Percentiles rank a stretch among this genome's conserved stretches.
Conservation (phyloP, 2,888 invertebrate genomes). For the Flexamia atlantica region DNA sequence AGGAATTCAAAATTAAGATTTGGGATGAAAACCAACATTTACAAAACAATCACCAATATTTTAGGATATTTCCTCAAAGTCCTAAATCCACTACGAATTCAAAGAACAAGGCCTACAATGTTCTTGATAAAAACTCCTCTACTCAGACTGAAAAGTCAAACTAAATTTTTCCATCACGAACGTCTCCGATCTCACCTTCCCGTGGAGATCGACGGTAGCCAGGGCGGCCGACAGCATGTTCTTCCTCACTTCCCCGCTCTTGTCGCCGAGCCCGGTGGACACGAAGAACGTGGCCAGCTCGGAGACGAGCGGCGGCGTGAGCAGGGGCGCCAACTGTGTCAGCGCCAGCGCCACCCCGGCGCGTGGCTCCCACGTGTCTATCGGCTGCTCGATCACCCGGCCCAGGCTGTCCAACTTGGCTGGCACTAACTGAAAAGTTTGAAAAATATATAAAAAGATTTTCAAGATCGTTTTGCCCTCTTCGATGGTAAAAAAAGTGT, state of each 20-base stretch:
- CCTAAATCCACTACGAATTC: no score
- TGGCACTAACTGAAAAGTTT: constrained; percentile 82
- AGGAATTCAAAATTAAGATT: no score
- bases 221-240: constrained; percentile 97
- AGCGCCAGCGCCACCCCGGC: constrained; percentile 93
- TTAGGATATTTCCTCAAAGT: no score
- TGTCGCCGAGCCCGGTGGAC: constrained; percentile 90
- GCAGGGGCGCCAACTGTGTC: constrained; percentile 86
- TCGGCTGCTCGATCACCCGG: constrained; percentile 88
- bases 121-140: no score
- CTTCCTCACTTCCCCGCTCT: constrained; percentile 84
- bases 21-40: no score
- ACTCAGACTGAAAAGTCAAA: no score
- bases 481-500: no score
- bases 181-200: constrained; percentile 89
- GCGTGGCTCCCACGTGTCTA: constrained; percentile 95
- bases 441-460: neutral
- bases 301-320: constrained; percentile 83
- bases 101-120: no score
- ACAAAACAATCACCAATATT: no score
- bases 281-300: constrained; percentile 90
- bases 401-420: constrained; percentile 95
- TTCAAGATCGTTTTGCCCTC: no score
- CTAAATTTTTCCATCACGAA: no score
- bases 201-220: constrained; percentile 93